Conservation (phyloP, 2,113 vertebrate genomes). For the Heptranchias perlo region DNA sequence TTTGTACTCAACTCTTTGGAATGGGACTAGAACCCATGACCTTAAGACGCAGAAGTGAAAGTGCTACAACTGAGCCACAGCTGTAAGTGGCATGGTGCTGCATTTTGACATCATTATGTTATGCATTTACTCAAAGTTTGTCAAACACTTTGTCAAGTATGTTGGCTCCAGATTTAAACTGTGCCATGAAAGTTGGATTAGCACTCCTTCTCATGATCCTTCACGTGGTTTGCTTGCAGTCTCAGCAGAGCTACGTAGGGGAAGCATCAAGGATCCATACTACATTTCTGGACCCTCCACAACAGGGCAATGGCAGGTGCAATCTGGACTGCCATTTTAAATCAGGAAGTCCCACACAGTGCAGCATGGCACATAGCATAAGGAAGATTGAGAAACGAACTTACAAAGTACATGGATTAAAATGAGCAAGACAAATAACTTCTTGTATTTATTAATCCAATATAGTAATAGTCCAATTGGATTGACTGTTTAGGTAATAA, state of each 20-base stretch:
- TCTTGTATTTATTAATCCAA: neutral
- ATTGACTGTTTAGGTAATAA: neutral
- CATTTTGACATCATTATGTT: neutral
- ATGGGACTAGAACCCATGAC: neutral
- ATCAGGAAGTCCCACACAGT: neutral
- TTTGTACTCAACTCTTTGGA: neutral
- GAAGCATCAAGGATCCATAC: neutral
- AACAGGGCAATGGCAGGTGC: neutral
- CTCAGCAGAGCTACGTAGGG: neutral
- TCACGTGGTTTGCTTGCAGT: neutral
- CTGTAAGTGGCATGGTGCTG: neutral
- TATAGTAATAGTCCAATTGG: neutral
- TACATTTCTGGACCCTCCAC: neutral
- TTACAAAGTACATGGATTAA: neutral
- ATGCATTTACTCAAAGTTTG: neutral
- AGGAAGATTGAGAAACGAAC: neutral
- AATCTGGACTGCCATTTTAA: neutral
- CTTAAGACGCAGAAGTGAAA: neutral
- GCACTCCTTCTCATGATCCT: neutral
- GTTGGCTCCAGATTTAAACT: neutral
- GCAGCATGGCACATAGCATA: neutral
- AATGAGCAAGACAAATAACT: neutral
- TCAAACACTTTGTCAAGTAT: neutral
- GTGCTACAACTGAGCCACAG: neutral
- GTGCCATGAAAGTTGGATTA: neutral